Evolutionary conservation across 1,140 invertebrate species (phyloP).

Genomic region (Tachypleus tridentatus): DNA sequence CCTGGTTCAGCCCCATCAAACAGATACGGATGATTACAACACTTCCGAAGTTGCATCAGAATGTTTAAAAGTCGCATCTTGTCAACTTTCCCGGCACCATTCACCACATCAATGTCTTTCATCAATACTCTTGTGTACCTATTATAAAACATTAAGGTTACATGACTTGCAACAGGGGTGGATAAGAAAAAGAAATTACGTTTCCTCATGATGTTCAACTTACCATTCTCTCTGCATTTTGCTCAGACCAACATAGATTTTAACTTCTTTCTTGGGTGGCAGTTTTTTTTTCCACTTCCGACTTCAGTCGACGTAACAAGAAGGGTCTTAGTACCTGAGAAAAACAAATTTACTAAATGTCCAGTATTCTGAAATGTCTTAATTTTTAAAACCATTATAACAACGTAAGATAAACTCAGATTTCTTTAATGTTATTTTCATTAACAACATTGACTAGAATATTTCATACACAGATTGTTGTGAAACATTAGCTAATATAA

Average conservation of each 20-base stretch:
- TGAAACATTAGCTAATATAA: too few species aligned
- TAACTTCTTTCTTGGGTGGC: slow-evolving; percentile 95
- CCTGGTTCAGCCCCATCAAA: slow-evolving; percentile 99
- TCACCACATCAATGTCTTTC: slow-evolving; percentile 98
- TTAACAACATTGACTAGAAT: too few species aligned
- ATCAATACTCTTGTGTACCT: slow-evolving; percentile 92
- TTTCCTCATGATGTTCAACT: slow-evolving; percentile 10
- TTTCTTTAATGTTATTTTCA: too few species aligned
- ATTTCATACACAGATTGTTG: too few species aligned
- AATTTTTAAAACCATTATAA: too few species aligned
- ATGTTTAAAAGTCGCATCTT: slow-evolving; percentile 98
- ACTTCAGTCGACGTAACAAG: slow-evolving; percentile 84
- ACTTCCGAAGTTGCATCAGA: slow-evolving; percentile 97
- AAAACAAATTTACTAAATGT: neutral
- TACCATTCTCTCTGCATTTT: slow-evolving; percentile 99
- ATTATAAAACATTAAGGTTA: neutral
- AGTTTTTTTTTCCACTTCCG: slow-evolving; percentile 95
- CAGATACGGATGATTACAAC: slow-evolving; percentile 95
- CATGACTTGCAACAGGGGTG: neutral
- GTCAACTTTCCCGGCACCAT: slow-evolving; percentile 94
- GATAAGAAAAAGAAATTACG: slow-evolving; percentile 4
- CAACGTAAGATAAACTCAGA: too few species aligned
- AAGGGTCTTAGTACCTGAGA: slow-evolving; percentile 77
- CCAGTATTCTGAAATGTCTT: too few species aligned
- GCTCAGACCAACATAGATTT: slow-evolving; percentile 76